Conservation (phyloP, 2,797 vertebrate species). For the Halcyon leucocephala region DNA sequence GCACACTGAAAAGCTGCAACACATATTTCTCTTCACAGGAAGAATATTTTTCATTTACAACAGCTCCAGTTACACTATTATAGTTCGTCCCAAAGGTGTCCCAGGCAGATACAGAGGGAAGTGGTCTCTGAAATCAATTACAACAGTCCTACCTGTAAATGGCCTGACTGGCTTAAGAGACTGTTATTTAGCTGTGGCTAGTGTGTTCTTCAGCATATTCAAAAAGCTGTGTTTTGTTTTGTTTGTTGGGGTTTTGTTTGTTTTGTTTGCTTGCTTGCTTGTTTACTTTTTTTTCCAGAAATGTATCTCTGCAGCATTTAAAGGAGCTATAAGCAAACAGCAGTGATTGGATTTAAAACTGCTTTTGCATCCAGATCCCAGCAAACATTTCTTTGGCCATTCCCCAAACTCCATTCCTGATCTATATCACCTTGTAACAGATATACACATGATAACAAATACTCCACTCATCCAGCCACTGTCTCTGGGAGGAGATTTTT, state of each 20-base stretch:
- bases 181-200: not conserved
- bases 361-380: not conserved
- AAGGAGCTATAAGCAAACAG: not conserved
- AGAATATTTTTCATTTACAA: not conserved
- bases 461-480: not conserved
- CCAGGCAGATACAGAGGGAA: not conserved
- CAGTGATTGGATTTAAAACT: not conserved
- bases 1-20: not conserved
- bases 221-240: not conserved
- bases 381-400: not conserved
- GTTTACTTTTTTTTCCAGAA: not conserved
- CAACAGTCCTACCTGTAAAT: not conserved
- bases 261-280: not conserved
- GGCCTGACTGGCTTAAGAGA: not conserved
- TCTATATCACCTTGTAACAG: not conserved
- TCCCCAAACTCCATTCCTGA: not conserved
- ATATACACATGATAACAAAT: not conserved
- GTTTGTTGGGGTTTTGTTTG: not conserved
- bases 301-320: not conserved
- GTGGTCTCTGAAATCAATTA: not conserved
- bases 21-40: not conserved
- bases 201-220: not conserved
- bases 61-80: not conserved
- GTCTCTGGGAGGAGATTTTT: not conserved
- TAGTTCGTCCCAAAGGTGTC: not conserved